phyloP scores from a whole-genome alignment of 1,140 invertebrate genomes.

The Drosophila sproati region DNA sequence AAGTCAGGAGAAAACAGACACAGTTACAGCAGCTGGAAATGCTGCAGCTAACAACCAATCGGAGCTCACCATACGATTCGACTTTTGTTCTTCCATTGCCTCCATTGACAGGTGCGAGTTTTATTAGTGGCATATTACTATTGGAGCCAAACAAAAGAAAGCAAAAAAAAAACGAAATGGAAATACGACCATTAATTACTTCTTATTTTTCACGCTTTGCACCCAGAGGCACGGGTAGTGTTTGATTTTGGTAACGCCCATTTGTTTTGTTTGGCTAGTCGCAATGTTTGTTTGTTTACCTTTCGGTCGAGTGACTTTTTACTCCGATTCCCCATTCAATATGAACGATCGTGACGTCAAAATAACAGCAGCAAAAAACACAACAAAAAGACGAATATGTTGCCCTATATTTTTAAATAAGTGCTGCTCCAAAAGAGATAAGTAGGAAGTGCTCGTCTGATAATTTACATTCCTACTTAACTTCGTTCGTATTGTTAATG shows the following conservation, averaged over 20 bases:
- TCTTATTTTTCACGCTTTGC: conserved; percentile 49
- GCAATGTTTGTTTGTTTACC: conserved; percentile 68
- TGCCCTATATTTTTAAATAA: conserved; percentile 53
- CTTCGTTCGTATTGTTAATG: background rate
- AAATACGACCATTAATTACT: conserved; percentile 63
- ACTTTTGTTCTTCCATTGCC: conserved; percentile 29
- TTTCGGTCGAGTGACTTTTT: conserved; percentile 52
- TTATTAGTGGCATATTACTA: conserved; percentile 29
- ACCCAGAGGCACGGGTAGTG: conserved; percentile 38
- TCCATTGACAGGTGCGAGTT: conserved; percentile 73
- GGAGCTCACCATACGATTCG: conserved; percentile 25
- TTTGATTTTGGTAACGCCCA: conserved; percentile 60
- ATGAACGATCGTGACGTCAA: conserved; percentile 33
- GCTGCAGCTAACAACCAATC: conserved; percentile 49
- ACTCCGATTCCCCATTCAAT: conserved; percentile 6
- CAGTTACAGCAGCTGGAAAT: conserved; percentile 55
- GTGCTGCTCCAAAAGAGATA: conserved; percentile 12
- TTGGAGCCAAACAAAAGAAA: conserved; percentile 64
- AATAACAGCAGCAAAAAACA: conserved; percentile 23
- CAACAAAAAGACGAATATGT: conserved; percentile 11
- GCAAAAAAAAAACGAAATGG: conserved; percentile 67
- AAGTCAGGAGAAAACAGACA: conserved; percentile 50
- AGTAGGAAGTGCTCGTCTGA: background rate
- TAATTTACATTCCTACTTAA: background rate
- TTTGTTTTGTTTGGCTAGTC: conserved; percentile 77